Evolutionary conservation across 2,113 vertebrate genomes (phyloP).

Genomic region (Hyperopisus bebe): DNA sequence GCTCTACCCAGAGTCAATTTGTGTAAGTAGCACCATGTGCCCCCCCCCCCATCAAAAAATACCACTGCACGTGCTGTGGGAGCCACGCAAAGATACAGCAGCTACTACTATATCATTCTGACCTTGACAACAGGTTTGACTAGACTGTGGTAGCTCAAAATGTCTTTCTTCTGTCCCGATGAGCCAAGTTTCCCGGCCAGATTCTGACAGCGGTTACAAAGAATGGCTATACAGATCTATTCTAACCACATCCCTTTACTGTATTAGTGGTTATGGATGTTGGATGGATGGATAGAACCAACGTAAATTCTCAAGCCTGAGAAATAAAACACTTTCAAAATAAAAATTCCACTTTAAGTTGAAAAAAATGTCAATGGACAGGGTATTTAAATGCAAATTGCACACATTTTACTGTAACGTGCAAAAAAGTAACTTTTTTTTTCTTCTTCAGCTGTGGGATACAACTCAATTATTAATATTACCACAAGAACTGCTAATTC

Average conservation of each 20-base stretch:
- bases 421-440: background rate
- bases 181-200: background rate
- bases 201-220: background rate
- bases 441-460: constrained; percentile 79
- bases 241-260: background rate
- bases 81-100: background rate
- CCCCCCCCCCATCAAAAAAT: background rate
- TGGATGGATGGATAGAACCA: background rate
- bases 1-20: constrained; percentile 90
- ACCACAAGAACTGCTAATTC: constrained; percentile 95
- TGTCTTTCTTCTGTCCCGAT: background rate
- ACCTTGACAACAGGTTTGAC: background rate
- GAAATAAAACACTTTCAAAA: background rate
- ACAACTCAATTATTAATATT: constrained; percentile 94
- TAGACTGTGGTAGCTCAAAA: background rate
- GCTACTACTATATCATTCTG: background rate
- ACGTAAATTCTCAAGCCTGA: background rate
- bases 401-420: background rate
- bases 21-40: constrained; percentile 54
- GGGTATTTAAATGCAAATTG: background rate
- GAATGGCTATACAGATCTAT: background rate
- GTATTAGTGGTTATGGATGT: background rate
- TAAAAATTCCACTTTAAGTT: background rate
- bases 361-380: background rate
- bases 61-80: background rate